These are phyloP conservation scores for Diorhabda carinulata DNA, from an alignment of 1,140 invertebrate genomes.

Conservation along the genomic window DNA sequence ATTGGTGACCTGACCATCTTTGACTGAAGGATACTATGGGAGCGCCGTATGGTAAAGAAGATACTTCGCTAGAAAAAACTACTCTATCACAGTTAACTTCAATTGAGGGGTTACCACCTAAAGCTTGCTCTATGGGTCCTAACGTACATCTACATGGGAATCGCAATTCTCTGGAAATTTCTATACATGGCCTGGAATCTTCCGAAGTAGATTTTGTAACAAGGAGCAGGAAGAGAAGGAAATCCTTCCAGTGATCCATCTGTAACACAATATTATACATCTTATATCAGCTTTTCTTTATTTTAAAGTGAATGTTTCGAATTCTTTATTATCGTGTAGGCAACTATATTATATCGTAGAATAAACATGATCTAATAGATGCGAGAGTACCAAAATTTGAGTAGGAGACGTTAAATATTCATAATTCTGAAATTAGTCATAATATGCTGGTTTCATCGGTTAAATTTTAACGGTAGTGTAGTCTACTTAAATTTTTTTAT, in stretches of 20 bases:
- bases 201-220: neutral
- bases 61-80: slow-evolving; percentile 73
- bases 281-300: neutral
- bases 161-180: slow-evolving; percentile 60
- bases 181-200: slow-evolving; percentile 54
- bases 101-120: slow-evolving; percentile 51
- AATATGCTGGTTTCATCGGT: too few relatives aligned
- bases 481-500: too few relatives aligned
- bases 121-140: slow-evolving; percentile 42
- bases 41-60: slow-evolving; percentile 66
- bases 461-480: too few relatives aligned
- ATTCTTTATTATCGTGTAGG: neutral
- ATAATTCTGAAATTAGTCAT: too few relatives aligned
- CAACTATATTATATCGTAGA: neutral
- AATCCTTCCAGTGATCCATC: slow-evolving; percentile 3
- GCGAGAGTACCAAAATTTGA: neutral
- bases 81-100: slow-evolving; percentile 77
- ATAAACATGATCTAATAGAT: neutral
- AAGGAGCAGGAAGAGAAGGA: slow-evolving; percentile 7
- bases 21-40: slow-evolving; percentile 75
- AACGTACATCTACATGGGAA: slow-evolving; percentile 60
- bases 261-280: slow-evolving; percentile 4
- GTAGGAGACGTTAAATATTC: too few relatives aligned
- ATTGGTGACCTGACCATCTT: slow-evolving; percentile 71
- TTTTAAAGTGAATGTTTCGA: neutral